A percentile compares a stretch with the other conserved stretches of the same genome.
These are phyloP conservation scores for Cuniculus paca DNA, from an alignment of 2,797 vertebrate genomes.

Conservation along the genomic window DNA sequence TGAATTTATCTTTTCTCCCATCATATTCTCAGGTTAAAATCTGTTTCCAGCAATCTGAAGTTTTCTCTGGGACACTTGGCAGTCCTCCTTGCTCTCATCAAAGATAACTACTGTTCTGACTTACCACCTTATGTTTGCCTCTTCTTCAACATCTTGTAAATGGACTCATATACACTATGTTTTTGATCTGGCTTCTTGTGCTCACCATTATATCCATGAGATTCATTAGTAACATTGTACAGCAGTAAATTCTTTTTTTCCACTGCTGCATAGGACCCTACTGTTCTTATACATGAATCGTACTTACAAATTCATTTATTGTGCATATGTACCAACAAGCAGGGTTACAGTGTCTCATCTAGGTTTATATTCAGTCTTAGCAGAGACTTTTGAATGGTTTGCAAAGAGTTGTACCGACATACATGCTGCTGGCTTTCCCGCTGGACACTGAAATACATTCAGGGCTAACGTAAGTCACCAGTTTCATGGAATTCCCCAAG, in stretches of 20 bases:
- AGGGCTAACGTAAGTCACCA: background rate
- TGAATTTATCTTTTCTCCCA: background rate
- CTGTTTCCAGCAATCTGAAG: background rate
- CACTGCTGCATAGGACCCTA: background rate
- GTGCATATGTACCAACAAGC: background rate
- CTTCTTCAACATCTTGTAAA: background rate
- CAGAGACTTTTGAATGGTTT: background rate
- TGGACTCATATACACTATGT: background rate
- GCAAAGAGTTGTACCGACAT: background rate
- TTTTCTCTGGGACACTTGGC: background rate
- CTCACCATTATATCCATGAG: background rate
- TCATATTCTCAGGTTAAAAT: background rate
- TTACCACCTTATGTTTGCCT: background rate
- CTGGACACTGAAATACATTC: background rate
- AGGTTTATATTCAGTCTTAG: background rate
- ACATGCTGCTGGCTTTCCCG: background rate
- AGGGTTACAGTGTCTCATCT: background rate
- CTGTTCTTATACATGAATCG: background rate
- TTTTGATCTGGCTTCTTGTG: background rate
- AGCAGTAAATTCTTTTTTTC: background rate
- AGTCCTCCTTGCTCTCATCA: background rate
- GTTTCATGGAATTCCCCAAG: background rate
- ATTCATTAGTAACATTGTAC: background rate
- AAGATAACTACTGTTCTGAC: background rate
- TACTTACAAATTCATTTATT: slow-evolving; percentile 14